Evolutionary conservation across 2,888 invertebrate species (phyloP).

Genomic region (Crossocerus cetratus): DNA sequence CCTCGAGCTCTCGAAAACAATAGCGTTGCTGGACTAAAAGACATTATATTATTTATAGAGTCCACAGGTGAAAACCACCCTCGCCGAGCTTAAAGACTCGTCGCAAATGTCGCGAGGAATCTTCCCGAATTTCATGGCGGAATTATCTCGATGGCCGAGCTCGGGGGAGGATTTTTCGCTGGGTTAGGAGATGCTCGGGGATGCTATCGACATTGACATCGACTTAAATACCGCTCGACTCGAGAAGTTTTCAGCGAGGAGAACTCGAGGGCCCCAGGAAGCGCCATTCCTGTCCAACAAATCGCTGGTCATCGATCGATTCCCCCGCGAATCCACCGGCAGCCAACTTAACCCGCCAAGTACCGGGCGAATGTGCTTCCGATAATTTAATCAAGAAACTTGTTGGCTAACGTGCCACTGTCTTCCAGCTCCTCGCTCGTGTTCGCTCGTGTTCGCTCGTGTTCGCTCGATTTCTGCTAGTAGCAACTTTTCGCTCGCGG

Average conservation of each 20-base stretch:
- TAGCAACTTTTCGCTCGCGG: too few relatives aligned
- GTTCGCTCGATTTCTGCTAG: too few relatives aligned
- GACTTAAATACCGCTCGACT: neutral
- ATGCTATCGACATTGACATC: neutral
- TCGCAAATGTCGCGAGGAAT: too few relatives aligned
- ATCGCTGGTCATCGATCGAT: slow-evolving; percentile 38
- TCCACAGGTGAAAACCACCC: neutral
- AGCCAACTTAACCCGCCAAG: slow-evolving; percentile 25
- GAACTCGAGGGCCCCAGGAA: neutral
- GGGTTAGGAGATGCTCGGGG: too few relatives aligned
- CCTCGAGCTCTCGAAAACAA: slow-evolving; percentile 25
- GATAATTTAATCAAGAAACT: slow-evolving; percentile 61
- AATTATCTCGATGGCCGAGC: too few relatives aligned
- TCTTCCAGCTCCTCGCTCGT: neutral
- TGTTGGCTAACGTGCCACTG: slow-evolving; percentile 30
- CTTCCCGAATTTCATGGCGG: too few relatives aligned
- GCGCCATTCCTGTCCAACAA: slow-evolving; percentile 5
- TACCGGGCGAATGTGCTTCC: slow-evolving; percentile 30
- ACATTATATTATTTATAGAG: neutral
- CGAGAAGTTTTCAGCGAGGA: neutral
- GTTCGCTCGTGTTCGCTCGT: too few relatives aligned
- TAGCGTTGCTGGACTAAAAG: slow-evolving; percentile 17
- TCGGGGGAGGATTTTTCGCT: too few relatives aligned
- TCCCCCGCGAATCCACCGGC: slow-evolving; percentile 18
- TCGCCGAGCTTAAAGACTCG: too few relatives aligned